Percentiles rank a stretch among this genome's conserved stretches.
Evolutionary conservation across 1,140 invertebrate species (phyloP).

Genomic region (Ctenoplectra terminalis): DNA sequence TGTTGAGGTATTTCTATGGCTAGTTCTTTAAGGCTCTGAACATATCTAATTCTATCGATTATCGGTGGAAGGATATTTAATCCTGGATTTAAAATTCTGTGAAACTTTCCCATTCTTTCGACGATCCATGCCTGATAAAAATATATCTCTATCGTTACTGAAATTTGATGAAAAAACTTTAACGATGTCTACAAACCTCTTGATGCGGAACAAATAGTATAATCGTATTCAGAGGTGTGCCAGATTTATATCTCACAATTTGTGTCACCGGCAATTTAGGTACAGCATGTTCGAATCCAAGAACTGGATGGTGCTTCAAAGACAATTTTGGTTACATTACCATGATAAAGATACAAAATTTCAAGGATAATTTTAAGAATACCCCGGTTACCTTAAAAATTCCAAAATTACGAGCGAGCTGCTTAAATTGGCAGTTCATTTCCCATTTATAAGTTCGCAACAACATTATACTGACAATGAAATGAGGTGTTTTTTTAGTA

Average conservation of each 20-base stretch:
- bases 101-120: constrained; percentile 99
- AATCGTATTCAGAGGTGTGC: constrained; percentile 94
- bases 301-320: constrained; percentile 69
- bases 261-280: constrained; percentile 56
- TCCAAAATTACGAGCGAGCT: constrained; percentile 62
- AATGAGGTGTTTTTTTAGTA: background rate
- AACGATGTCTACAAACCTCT: constrained; percentile 86
- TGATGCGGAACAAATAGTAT: constrained; percentile 99
- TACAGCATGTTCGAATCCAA: constrained; percentile 56
- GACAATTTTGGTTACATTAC: constrained; percentile 25
- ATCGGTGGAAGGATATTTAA: constrained; percentile 97
- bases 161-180: background rate
- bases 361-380: background rate
- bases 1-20: constrained; percentile 99
- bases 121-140: constrained; percentile 95
- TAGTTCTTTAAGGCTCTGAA: constrained; percentile 99
- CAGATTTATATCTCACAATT: constrained; percentile 84
- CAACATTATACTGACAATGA: constrained; percentile 4
- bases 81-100: constrained; percentile 96
- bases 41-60: constrained; percentile 97
- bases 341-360: background rate
- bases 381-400: constrained; percentile 61
- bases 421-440: constrained; percentile 56
- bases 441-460: constrained; percentile 39
- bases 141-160: constrained; percentile 40